Percentiles rank a stretch among this genome's conserved stretches.
These are phyloP conservation scores for Sternarchorhynchus goeldii DNA, from an alignment of 2,797 vertebrate genomes.

Conservation along the genomic window DNA sequence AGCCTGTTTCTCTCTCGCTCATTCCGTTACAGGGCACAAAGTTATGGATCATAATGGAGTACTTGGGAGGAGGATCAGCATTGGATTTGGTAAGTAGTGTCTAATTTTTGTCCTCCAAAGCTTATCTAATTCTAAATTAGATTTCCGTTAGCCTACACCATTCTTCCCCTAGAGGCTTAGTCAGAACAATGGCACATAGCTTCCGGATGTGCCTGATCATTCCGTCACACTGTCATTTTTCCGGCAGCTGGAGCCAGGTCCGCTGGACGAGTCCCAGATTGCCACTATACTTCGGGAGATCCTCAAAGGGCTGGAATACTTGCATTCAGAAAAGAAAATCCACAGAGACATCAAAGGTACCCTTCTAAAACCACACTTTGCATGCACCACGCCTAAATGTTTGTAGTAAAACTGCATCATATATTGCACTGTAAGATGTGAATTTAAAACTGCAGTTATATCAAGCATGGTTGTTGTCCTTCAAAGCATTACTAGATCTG, in stretches of 20 bases:
- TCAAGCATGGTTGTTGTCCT: neutral
- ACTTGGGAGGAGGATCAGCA: constrained; percentile 95
- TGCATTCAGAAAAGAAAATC: constrained; percentile 99
- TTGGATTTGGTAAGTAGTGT: constrained; percentile 89
- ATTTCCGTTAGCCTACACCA: neutral
- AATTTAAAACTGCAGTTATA: neutral
- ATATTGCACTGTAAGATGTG: neutral
- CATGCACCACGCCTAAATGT: neutral
- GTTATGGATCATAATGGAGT: constrained; percentile 99
- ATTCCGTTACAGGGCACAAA: constrained; percentile 88
- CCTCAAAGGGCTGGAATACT: constrained; percentile 94
- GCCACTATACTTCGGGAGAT: constrained; percentile 97
- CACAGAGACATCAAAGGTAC: constrained; percentile 98
- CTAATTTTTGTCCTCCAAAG: neutral
- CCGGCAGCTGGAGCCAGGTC: constrained; percentile 89
- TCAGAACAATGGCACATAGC: neutral
- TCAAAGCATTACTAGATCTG: neutral
- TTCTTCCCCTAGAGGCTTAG: neutral
- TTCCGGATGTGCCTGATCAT: neutral
- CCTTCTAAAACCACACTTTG: neutral
- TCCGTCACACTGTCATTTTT: constrained; percentile 26
- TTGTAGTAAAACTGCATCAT: neutral
- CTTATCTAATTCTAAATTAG: neutral
- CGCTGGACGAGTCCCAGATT: constrained; percentile 93
- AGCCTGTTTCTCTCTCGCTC: neutral